phyloP scores from a whole-genome alignment of 2,888 invertebrate species.

The Stomorhina lunata region DNA sequence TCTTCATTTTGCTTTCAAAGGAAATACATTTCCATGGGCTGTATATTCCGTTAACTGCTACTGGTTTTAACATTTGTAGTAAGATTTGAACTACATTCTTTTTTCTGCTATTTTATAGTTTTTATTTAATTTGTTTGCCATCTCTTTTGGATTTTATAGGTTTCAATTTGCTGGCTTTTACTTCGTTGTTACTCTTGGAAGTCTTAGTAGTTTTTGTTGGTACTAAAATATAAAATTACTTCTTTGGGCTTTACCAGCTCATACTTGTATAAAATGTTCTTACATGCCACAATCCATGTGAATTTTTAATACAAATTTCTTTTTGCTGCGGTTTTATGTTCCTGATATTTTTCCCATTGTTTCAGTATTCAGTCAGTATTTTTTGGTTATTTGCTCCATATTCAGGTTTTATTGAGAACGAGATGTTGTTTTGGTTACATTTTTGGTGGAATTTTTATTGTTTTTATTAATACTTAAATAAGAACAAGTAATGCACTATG shows the following conservation, averaged over 20 bases:
- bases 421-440: constrained; percentile 2
- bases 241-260: background rate
- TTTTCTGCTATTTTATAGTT: constrained; percentile 13
- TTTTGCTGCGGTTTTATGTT: background rate
- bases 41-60: background rate
- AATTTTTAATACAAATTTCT: background rate
- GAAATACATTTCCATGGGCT: background rate
- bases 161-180: background rate
- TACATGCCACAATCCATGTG: too few species aligned
- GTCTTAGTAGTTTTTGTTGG: constrained; percentile 23
- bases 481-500: too few species aligned
- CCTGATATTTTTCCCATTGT: background rate
- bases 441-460: constrained; percentile 8
- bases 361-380: background rate
- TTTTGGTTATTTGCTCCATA: constrained; percentile 20
- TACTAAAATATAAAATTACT: constrained; percentile 15
- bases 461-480: background rate
- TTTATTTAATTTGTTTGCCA: constrained; percentile 2
- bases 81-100: too few species aligned
- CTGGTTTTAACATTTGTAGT: background rate
- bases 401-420: constrained; percentile 24
- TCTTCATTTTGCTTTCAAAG: background rate
- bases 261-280: too few species aligned
- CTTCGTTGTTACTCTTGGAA: background rate
- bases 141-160: constrained; percentile 5